phyloP scores from a whole-genome alignment of 2,113 vertebrate species.

The Macroglossus sobrinus region DNA sequence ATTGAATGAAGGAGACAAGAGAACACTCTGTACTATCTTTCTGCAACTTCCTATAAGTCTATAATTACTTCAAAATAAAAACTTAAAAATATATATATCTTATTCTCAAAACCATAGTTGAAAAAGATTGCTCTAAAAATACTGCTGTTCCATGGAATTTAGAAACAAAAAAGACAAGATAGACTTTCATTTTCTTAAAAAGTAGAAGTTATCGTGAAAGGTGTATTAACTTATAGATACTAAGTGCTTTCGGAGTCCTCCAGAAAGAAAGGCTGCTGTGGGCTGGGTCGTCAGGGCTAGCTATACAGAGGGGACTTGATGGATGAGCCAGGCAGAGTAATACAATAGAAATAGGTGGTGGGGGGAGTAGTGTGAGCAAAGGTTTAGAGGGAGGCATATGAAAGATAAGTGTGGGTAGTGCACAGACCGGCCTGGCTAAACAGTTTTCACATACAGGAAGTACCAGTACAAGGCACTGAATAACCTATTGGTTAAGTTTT shows the following conservation, averaged over 20 bases:
- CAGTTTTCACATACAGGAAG: neutral
- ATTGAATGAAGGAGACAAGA: neutral
- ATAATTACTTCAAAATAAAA: neutral
- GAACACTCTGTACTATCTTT: neutral
- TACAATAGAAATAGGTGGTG: fast-evolving
- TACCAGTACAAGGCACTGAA: neutral
- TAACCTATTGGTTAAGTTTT: neutral
- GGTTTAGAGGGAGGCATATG: fast-evolving
- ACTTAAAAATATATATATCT: neutral
- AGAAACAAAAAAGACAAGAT: neutral
- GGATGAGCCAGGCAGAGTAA: neutral
- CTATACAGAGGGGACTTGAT: neutral
- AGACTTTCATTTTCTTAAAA: neutral
- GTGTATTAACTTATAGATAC: neutral
- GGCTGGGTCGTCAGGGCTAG: neutral
- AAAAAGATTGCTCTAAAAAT: neutral
- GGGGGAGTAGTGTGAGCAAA: neutral
- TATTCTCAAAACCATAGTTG: neutral
- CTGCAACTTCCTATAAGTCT: neutral
- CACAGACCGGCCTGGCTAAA: neutral
- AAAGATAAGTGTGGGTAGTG: neutral
- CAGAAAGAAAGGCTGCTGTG: neutral
- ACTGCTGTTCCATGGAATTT: neutral
- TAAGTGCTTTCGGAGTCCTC: neutral
- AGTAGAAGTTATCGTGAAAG: neutral